These are phyloP conservation scores for Synanthedon formicaeformis DNA, from an alignment of 2,888 invertebrate species.

Conservation along the genomic window DNA sequence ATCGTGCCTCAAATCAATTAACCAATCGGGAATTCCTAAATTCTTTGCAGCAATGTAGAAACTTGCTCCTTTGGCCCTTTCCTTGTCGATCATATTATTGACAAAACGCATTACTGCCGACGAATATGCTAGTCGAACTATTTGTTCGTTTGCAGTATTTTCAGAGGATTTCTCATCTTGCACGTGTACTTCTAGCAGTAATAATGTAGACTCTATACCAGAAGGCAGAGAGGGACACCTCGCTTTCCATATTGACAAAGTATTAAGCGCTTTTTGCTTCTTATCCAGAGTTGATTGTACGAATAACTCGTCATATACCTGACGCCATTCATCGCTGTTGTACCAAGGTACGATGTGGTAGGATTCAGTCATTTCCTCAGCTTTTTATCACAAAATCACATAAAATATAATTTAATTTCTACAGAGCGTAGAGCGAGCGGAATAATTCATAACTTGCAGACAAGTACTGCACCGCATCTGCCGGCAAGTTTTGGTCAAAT, in stretches of 20 bases:
- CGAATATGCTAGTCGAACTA: constrained; percentile 71
- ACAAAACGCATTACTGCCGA: constrained; percentile 75
- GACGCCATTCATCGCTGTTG: constrained; percentile 63
- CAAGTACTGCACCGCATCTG: too few relatives aligned
- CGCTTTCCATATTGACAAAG: constrained; percentile 70
- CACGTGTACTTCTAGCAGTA: constrained; percentile 64
- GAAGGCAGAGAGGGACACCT: constrained; percentile 68
- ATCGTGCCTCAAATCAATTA: constrained; percentile 82
- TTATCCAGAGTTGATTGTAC: constrained; percentile 23
- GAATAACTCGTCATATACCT: constrained; percentile 57
- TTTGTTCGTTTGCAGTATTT: constrained; percentile 38
- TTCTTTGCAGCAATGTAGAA: constrained; percentile 72
- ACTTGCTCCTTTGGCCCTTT: constrained; percentile 62
- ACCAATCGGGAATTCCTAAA: constrained; percentile 82
- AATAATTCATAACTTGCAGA: too few relatives aligned
- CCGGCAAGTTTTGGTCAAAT: too few relatives aligned
- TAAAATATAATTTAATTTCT: too few relatives aligned
- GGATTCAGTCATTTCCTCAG: constrained; percentile 28
- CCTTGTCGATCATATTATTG: constrained; percentile 72
- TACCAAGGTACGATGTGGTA: constrained; percentile 56
- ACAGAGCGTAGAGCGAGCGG: too few relatives aligned
- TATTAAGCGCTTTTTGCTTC: constrained; percentile 50
- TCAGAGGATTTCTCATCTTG: constrained; percentile 31
- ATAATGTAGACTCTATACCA: constrained; percentile 73
- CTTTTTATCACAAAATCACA: too few relatives aligned